A percentile compares a stretch with the other conserved stretches of the same genome.
Conservation (phyloP, 2,888 invertebrate species). For the Zygaena filipendulae region DNA sequence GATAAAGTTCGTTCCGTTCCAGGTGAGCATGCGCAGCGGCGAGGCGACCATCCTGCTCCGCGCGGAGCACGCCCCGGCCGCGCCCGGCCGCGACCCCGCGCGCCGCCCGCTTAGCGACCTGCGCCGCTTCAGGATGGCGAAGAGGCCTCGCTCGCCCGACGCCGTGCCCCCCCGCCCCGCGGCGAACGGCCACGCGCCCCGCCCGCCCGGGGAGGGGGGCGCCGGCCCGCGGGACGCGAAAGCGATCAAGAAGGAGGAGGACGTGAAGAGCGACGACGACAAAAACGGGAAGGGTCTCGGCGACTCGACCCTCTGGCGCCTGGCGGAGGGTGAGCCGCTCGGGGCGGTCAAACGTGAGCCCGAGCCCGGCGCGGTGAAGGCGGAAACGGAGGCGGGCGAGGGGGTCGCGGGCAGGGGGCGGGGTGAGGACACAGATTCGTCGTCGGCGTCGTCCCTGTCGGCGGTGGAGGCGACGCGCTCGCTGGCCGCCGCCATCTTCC, state of each 20-base stretch:
- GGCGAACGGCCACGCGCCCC: constrained; percentile 11
- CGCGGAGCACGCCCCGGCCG: constrained; percentile 35
- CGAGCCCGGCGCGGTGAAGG: constrained; percentile 12
- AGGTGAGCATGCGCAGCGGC: constrained; percentile 37
- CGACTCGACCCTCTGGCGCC: constrained; percentile 24
- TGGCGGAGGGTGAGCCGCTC: constrained; percentile 23
- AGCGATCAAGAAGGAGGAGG: constrained; percentile 19
- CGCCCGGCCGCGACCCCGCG: constrained; percentile 14
- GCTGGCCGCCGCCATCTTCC: constrained; percentile 51
- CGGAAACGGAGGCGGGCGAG: constrained; percentile 13
- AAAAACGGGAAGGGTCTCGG: constrained; percentile 14
- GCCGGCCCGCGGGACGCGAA: neutral
- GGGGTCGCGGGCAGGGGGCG: constrained; percentile 14
- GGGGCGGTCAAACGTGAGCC: constrained; percentile 10
- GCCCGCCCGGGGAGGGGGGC: constrained; percentile 1
- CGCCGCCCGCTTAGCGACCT: constrained; percentile 11
- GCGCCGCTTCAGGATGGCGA: constrained; percentile 16
- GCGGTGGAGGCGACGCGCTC: constrained; percentile 23
- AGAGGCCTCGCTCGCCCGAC: constrained; percentile 16
- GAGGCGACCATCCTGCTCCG: constrained; percentile 45
- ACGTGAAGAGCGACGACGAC: constrained; percentile 7
- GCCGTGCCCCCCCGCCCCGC: constrained; percentile 22
- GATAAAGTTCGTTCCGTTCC: constrained; percentile 6
- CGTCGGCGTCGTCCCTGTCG: no score
- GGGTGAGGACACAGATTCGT: constrained; percentile 12